These are phyloP conservation scores for Epinephelus fuscoguttatus DNA, from an alignment of 2,113 vertebrate species.

Conservation along the genomic window DNA sequence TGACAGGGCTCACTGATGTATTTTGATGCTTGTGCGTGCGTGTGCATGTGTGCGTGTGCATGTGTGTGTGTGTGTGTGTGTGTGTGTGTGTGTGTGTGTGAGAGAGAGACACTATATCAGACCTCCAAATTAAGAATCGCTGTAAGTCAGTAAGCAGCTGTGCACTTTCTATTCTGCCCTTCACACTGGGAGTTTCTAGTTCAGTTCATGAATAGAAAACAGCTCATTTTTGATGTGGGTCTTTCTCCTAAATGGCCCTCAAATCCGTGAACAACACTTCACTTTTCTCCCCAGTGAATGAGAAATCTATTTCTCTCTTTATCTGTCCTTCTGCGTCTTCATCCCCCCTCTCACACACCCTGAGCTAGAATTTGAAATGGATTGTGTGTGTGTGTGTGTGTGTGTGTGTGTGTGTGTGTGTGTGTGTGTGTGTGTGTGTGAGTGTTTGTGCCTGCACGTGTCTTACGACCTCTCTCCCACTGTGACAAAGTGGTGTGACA, in stretches of 20 bases:
- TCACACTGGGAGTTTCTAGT: slow-evolving; percentile 52
- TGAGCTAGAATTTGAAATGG: slow-evolving; percentile 64
- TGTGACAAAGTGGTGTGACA: slow-evolving; percentile 79
- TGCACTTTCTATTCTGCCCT: slow-evolving; percentile 52
- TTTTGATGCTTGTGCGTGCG: slow-evolving; percentile 31
- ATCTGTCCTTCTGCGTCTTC: slow-evolving; percentile 40
- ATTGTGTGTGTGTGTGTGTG: slow-evolving; percentile 5
- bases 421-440: slow-evolving; percentile 3
- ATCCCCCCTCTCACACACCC: slow-evolving; percentile 21
- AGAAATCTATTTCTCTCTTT: slow-evolving; percentile 62
- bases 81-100: background rate
- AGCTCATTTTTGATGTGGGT: slow-evolving; percentile 63
- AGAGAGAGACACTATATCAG: slow-evolving; percentile 37
- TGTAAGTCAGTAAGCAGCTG: slow-evolving; percentile 55
- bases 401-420: slow-evolving; percentile 11
- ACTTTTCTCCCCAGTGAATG: slow-evolving; percentile 58
- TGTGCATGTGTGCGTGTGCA: slow-evolving; percentile 1
- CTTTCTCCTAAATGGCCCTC: slow-evolving; percentile 69
- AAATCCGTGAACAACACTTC: slow-evolving; percentile 68
- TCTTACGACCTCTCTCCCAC: slow-evolving; percentile 40
- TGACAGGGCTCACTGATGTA: slow-evolving; percentile 38
- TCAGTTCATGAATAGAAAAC: slow-evolving; percentile 74
- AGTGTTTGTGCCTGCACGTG: background rate
- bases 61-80: background rate
- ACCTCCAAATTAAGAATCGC: slow-evolving; percentile 63